A percentile compares a stretch with the other conserved stretches of the same genome.
Evolutionary conservation across 2,888 invertebrate species (phyloP).

Genomic region (Pseudeuparius sepicola): DNA sequence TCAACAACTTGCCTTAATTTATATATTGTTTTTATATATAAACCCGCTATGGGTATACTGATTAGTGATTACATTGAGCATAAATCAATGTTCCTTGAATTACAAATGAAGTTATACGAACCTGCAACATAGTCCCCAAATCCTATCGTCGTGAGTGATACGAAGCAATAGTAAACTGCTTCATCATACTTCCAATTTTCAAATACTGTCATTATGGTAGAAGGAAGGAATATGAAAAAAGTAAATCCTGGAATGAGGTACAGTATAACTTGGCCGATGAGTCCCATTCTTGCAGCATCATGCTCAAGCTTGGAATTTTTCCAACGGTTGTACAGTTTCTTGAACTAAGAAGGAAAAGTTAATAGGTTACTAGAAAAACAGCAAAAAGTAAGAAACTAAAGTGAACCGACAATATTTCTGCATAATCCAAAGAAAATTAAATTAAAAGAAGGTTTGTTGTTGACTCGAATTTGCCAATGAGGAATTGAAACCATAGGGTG

Average conservation of each 20-base stretch:
- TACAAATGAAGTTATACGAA: too few species aligned
- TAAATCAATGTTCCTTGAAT: too few species aligned
- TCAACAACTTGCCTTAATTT: too few species aligned
- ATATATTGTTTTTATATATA: too few species aligned
- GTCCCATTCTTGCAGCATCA: slow-evolving; percentile 57
- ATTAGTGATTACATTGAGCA: too few species aligned
- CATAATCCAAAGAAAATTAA: too few species aligned
- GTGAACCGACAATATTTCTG: neutral
- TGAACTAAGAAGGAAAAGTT: slow-evolving; percentile 50
- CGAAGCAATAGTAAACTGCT: slow-evolving; percentile 79
- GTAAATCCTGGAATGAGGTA: slow-evolving; percentile 84
- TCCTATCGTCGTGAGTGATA: slow-evolving; percentile 80
- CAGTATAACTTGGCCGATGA: slow-evolving; percentile 69
- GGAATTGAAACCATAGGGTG: too few species aligned
- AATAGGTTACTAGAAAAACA: slow-evolving; percentile 9
- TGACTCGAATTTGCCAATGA: too few species aligned
- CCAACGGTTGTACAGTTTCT: slow-evolving; percentile 69
- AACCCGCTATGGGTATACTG: too few species aligned
- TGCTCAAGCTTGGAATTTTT: slow-evolving; percentile 58
- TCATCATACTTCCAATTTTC: slow-evolving; percentile 81
- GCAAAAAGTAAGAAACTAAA: slow-evolving; percentile 1
- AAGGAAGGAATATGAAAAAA: slow-evolving; percentile 78
- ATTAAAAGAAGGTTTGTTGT: too few species aligned
- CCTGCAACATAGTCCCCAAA: slow-evolving; percentile 91
- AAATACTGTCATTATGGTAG: slow-evolving; percentile 72